Evolutionary conservation across 2,797 vertebrate species (phyloP).

Genomic region (Urophycis tenuis): DNA sequence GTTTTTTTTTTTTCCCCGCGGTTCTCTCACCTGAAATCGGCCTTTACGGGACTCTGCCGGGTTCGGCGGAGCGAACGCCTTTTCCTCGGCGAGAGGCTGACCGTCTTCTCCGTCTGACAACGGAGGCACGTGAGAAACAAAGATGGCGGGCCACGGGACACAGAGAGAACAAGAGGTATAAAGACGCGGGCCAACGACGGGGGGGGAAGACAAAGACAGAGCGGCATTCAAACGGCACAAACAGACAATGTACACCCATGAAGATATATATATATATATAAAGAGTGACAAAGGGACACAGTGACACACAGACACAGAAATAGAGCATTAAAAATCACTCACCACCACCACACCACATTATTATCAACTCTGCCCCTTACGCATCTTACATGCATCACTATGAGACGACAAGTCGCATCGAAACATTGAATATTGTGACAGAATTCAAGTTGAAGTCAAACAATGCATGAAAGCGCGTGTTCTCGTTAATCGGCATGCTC

Average conservation of each 20-base stretch:
- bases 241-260: slow-evolving; percentile 38
- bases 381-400: slow-evolving; percentile 50
- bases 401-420: slow-evolving; percentile 32
- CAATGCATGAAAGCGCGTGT: slow-evolving; percentile 23
- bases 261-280: slow-evolving; percentile 35
- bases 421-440: not conserved
- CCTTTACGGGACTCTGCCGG: slow-evolving; percentile 61
- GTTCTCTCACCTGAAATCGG: slow-evolving; percentile 72
- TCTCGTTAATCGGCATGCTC: slow-evolving; percentile 35
- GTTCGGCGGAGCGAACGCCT: slow-evolving; percentile 36
- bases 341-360: slow-evolving; percentile 30
- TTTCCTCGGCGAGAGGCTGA: slow-evolving; percentile 57
- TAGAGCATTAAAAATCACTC: slow-evolving; percentile 48
- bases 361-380: slow-evolving; percentile 34
- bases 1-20: too few species aligned
- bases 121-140: slow-evolving; percentile 48
- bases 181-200: slow-evolving; percentile 36
- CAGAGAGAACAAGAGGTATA: slow-evolving; percentile 42
- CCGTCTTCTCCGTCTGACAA: slow-evolving; percentile 61
- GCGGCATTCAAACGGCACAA: slow-evolving; percentile 18
- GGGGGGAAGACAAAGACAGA: slow-evolving; percentile 30
- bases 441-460: slow-evolving; percentile 18
- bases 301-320: slow-evolving; percentile 53
- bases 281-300: slow-evolving; percentile 51
- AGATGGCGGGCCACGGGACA: slow-evolving; percentile 42